phyloP scores from a whole-genome alignment of 2,113 vertebrate genomes.

The Corythornis cristatus region DNA sequence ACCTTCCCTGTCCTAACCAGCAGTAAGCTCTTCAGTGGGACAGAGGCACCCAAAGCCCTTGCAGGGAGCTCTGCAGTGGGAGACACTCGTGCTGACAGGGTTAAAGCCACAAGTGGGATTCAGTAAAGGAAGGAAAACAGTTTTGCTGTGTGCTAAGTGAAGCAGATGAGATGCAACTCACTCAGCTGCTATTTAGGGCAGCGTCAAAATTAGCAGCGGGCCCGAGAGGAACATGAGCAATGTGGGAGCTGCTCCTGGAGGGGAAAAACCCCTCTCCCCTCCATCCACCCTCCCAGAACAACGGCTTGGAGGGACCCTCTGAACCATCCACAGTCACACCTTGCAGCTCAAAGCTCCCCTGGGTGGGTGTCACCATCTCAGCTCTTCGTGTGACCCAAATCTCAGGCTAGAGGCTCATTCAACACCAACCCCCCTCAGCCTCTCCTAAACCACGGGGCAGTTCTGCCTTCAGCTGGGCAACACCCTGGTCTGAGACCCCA shows the following conservation, averaged over 20 bases:
- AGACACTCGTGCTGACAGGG: conserved; percentile 2
- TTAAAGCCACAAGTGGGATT: conserved; percentile 35
- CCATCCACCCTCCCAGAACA: not conserved
- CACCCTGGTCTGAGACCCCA: not conserved
- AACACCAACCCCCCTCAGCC: not conserved
- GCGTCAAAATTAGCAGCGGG: conserved; percentile 68
- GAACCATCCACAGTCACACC: not conserved
- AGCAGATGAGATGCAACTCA: conserved; percentile 55
- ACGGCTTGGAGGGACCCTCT: not conserved
- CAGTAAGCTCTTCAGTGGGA: not conserved
- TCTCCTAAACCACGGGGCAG: not conserved
- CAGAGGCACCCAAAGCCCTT: not conserved
- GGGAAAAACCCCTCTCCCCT: conserved; percentile 39
- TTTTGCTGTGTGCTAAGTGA: conserved; percentile 36
- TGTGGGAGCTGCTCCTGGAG: conserved; percentile 22
- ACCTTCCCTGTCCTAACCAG: not conserved
- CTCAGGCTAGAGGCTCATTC: conserved; percentile 29
- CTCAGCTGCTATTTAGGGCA: conserved; percentile 74
- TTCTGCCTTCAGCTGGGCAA: not conserved
- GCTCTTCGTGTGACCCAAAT: conserved; percentile 25
- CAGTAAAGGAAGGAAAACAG: conserved; percentile 44
- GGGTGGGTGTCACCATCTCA: not conserved
- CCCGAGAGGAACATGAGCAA: conserved; percentile 45
- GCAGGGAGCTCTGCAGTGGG: not conserved
- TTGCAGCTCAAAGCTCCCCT: not conserved